Base-by-base conservation (phyloP, 2,888 invertebrate genomes). In the Sialis fuliginosa region DNA sequence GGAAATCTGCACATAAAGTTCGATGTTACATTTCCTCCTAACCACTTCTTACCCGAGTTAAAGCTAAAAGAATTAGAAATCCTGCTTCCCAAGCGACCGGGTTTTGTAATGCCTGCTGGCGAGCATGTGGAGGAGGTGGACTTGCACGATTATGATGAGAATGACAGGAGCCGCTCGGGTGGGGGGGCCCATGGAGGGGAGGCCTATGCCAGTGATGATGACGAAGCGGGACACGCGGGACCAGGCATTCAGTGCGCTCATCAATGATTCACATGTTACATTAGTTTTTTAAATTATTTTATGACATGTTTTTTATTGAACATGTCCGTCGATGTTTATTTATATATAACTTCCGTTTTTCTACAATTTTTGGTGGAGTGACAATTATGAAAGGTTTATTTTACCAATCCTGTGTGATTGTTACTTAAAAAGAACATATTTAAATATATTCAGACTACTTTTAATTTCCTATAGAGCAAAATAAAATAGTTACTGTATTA, bases 1-100 rank as follows among this genome's bases (percentile, higher is more conserved):
- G 95, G 95, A 46, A 83, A 89, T 63, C 68, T 96, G 44, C 83
- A 83, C 59, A 75, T 95, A 48, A 82, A 84, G 56, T 92, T 96
- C 69, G 78, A 81, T 57, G 79, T 95, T 46, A 73, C 74, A 50
- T 93, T 93, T 66, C 95, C 95, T 39, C 74, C 76, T 39, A 80
- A 79, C 55, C 73, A 89, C 60, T 92, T 90, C 68, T 75, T 81
- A 33, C 72, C 74, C 52, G 76, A 78, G 53, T 73, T 73, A 46
- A 74, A 74, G 56, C 59, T 81, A 54, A 67, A 81, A 69, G 65
- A 74, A 57, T 67, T 93, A 52, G 90, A 90, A 63, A 68, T 66
- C 44, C 62, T 88, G 48, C 66, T 93, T 56, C 88, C 91, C 1
- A 71, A 80, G 1, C 71, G 86, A 51, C 75, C 83, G 43, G 67